Conservation (phyloP, 30 jellyfish, hydroid and myxozoan species). For the Nemopilema nomurai region DNA sequence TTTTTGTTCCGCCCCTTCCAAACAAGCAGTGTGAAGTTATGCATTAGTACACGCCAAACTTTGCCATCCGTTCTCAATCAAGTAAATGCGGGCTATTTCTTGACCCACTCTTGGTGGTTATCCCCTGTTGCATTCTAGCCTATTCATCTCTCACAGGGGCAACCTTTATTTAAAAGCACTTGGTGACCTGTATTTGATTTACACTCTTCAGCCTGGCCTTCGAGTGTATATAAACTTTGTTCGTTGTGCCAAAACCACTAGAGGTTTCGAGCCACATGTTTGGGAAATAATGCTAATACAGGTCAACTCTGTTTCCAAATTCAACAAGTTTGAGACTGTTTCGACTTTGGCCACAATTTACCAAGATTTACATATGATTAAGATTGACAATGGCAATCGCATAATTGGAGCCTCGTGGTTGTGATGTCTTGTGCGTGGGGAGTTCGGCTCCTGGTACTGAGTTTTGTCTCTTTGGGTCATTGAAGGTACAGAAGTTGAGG, state of each 20-base stretch:
- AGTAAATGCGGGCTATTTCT: background rate
- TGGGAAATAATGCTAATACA: background rate
- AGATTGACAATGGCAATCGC: no score
- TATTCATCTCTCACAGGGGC: background rate
- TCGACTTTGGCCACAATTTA: no score
- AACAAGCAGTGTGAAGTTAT: no score
- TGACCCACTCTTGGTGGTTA: background rate
- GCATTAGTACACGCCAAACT: no score
- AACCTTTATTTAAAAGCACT: background rate
- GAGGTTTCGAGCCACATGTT: background rate
- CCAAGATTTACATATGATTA: no score
- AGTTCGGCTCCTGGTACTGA: no score
- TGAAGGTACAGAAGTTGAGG: no score
- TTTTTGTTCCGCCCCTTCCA: no score
- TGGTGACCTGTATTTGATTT: background rate
- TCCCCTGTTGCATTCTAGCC: background rate
- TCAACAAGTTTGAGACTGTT: no score
- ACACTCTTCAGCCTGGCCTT: background rate
- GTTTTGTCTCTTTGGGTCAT: no score
- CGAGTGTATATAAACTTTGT: background rate
- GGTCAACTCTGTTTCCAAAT: background rate
- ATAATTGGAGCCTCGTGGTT: no score
- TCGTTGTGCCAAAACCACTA: background rate
- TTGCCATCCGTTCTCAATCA: background rate
- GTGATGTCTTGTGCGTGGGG: no score